These are phyloP conservation scores for Ametastegia equiseti DNA, from an alignment of 2,888 invertebrate genomes.

Conservation along the genomic window DNA sequence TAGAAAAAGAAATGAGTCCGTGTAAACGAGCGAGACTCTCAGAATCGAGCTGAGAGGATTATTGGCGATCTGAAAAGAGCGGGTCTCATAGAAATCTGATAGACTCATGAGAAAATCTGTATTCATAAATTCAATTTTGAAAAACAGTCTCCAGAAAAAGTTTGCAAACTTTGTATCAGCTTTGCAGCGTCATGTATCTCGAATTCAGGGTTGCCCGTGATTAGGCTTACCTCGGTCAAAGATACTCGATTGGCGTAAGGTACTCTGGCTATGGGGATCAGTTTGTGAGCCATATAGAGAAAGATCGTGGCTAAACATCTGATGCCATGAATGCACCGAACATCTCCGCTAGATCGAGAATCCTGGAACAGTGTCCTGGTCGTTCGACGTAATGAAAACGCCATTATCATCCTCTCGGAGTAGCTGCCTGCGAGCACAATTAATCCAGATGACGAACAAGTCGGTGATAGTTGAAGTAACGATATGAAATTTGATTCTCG, in stretches of 20 bases:
- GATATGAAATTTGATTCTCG: not conserved
- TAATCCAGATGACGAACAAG: not conserved
- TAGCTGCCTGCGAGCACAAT: slow-evolving; percentile 66
- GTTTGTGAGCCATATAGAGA: slow-evolving; percentile 83
- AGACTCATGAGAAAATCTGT: slow-evolving; percentile 22
- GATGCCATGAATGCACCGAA: slow-evolving; percentile 85
- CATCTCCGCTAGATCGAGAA: slow-evolving; percentile 76
- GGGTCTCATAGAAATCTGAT: not conserved
- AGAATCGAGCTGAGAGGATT: slow-evolving; percentile 80
- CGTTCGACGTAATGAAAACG: slow-evolving; percentile 84
- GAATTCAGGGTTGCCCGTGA: no score
- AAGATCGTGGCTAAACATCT: slow-evolving; percentile 82
- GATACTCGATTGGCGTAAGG: slow-evolving; percentile 82
- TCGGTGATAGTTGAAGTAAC: not conserved
- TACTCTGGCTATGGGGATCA: slow-evolving; percentile 80
- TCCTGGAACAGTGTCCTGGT: slow-evolving; percentile 79
- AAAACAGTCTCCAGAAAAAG: no score
- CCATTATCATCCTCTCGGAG: slow-evolving; percentile 75
- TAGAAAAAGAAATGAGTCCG: slow-evolving; percentile 83
- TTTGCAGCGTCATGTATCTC: no score
- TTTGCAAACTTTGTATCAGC: no score
- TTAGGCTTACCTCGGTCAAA: slow-evolving; percentile 79
- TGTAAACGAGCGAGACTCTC: slow-evolving; percentile 82
- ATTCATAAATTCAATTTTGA: no score
- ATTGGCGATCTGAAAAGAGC: slow-evolving; percentile 76